Evolutionary conservation across 2,797 vertebrate genomes (phyloP).

Genomic region (Scarus forsteni): DNA sequence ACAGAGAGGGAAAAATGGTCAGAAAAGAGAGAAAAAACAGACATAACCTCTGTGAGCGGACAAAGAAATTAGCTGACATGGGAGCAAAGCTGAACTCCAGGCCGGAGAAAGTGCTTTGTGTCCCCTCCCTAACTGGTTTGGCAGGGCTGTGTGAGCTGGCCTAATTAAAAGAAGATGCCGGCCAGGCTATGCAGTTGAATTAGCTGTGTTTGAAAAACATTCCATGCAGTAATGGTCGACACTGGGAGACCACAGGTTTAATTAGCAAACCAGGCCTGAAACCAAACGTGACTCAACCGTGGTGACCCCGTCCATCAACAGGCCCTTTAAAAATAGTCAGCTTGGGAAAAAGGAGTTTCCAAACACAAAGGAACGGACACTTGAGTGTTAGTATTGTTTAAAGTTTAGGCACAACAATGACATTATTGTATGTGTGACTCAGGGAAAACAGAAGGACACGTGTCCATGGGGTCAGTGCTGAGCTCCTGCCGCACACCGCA

Average conservation of each 20-base stretch:
- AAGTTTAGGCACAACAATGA: conserved; percentile 54
- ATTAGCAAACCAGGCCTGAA: conserved; percentile 86
- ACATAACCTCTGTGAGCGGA: conserved; percentile 59
- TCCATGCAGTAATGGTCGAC: conserved; percentile 85
- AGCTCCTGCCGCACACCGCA: conserved; percentile 5
- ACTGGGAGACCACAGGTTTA: conserved; percentile 85
- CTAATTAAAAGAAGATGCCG: conserved; percentile 86
- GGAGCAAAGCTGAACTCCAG: conserved; percentile 67
- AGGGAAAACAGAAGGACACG: conserved; percentile 34
- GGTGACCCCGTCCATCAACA: conserved; percentile 80
- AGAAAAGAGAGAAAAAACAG: conserved; percentile 68
- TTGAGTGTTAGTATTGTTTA: conserved; percentile 65
- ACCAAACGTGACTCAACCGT: conserved; percentile 84
- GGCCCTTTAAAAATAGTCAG: conserved; percentile 83
- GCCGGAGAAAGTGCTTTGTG: conserved; percentile 57
- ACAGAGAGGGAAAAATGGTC: conserved; percentile 42
- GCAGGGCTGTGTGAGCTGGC: conserved; percentile 63
- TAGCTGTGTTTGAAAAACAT: conserved; percentile 85
- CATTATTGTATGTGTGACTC: conserved; percentile 55
- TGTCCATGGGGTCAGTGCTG: conserved; percentile 11
- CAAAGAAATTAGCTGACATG: conserved; percentile 77
- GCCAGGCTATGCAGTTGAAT: conserved; percentile 80
- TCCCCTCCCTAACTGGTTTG: conserved; percentile 77
- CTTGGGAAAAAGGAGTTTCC: conserved; percentile 84
- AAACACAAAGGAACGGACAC: conserved; percentile 67